Base-by-base conservation (phyloP, 2,797 vertebrate species). In the Naso thynnoides region DNA sequence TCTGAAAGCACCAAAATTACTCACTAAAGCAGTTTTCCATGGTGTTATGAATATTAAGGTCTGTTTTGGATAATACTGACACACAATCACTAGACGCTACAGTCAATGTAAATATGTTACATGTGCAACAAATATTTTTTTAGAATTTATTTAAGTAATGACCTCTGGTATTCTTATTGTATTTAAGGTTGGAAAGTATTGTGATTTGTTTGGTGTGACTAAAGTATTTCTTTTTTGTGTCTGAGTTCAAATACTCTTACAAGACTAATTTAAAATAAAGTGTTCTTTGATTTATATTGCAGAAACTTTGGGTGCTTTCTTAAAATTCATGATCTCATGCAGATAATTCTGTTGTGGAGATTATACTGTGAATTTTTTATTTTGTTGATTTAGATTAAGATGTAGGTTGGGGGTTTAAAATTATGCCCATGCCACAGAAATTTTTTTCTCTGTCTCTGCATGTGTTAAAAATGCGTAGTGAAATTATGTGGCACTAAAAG, bases 71-170 rank as follows among this genome's bases (percentile, higher is more conserved):
- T 31, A 60, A 74, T 44, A 82, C 73, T 67, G 76, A 78, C 53
- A 66, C 49, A 73, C 66, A 83, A 82, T 82, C 71, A 65, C 77
- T 66, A 69, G 72, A 91, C 88, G 91, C 85, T 92, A 23, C 67
- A 75, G 56, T 76, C 92, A 53, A 93, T 97, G 97, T 98, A 97
- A 96, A 97, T 97, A 97, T 95, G 90, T 96, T 92, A 95, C 92
- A 95, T 97, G 95, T 96, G 96, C 94, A 96, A 95, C 94, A 96
- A 94, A 97, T 94, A 94, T 96, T 96, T 96, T 95, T 95, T 93
- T 95, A 96, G 95, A 94, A 94, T 95, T 96, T 96, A 97, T 98
- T 98, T 98, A 97, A 98, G 93, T 92, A 83, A 92, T 90, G 91
- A 95, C 95, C 93, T 95, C 93, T 94, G 94, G 92, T 94, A 94